Evolutionary conservation across 2,113 vertebrate genomes (phyloP).

Genomic region (Hippotragus niger): DNA sequence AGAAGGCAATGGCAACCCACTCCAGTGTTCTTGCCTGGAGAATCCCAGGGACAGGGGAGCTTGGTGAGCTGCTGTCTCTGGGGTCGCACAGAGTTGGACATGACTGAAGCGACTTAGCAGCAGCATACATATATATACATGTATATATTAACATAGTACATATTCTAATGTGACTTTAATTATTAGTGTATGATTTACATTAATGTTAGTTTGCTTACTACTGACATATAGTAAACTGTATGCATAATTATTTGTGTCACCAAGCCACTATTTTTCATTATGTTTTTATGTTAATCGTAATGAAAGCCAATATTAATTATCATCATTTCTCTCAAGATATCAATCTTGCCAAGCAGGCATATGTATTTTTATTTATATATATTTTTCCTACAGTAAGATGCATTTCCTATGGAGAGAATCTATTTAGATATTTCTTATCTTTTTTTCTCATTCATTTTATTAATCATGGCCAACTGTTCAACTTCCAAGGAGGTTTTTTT

Average conservation of each 20-base stretch:
- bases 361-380: neutral
- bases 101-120: no score
- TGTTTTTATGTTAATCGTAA: slow-evolving; percentile 11
- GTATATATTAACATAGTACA: neutral
- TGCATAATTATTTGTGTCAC: neutral
- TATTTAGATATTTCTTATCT: slow-evolving; percentile 12
- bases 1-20: no score
- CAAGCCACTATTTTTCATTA: slow-evolving; percentile 27
- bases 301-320: slow-evolving; percentile 20
- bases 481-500: neutral
- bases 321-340: slow-evolving; percentile 14
- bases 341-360: neutral
- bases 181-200: slow-evolving; percentile 9
- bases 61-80: no score
- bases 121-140: neutral
- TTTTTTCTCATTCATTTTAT: slow-evolving; percentile 35
- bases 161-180: slow-evolving; percentile 16
- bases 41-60: no score
- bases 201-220: neutral
- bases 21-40: no score
- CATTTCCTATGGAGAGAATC: neutral
- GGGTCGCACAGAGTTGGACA: no score
- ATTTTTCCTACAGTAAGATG: neutral
- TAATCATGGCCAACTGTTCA: neutral
- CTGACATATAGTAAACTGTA: slow-evolving; percentile 12